Evolutionary conservation across 1,140 invertebrate species (phyloP), one percentile per base, ranked within the genome.

Genomic region (Nymphalis io): DNA sequence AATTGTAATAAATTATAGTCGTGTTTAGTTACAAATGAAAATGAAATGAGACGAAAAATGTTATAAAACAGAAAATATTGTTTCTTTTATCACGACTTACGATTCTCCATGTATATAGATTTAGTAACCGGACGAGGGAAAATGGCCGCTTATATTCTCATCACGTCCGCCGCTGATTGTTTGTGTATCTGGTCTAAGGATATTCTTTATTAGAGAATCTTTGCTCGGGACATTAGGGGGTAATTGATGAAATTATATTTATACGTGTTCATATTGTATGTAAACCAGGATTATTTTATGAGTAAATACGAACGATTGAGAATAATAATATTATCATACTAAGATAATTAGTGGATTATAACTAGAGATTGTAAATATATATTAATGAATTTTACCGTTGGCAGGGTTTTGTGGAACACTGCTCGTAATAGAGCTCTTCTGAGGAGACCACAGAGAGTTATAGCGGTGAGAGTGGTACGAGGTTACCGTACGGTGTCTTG

Each of bases 101-200:
- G 20, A 21, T 53, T 53, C 48, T 21, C 13, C 15, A 46, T 15
- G 40, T 44, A 44, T 53, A 53, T 53, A 53, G 18, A 53, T 53
- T 53, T 21, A 53, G 48, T 21, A 20, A 2, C 16, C 16, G 16
- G 46, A 48, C 8, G 11, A 48, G 53, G 33, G 11, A 68, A 68
- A 46, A 44, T 60, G 39, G 38, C 27, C 23, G 38, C 23, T 60
- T 60, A 23, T 53, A 68, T 68, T 60, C 27, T 4, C 13, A 20
- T 51, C 65, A 68, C 65, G 65, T 68, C 1, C 18, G 13, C 18
- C 33, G 18, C 57, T 60, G 65, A 68, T 68, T 68, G 65, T 68
- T 68, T 60, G 57, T 68, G 44, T 62, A 62, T 62, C 60, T 62
- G 5, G 46, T 62, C 46, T 51, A 62, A 48, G 44, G 46, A 51